phyloP scores from a whole-genome alignment of 1,140 invertebrate species.

The Bombyx mandarina region DNA sequence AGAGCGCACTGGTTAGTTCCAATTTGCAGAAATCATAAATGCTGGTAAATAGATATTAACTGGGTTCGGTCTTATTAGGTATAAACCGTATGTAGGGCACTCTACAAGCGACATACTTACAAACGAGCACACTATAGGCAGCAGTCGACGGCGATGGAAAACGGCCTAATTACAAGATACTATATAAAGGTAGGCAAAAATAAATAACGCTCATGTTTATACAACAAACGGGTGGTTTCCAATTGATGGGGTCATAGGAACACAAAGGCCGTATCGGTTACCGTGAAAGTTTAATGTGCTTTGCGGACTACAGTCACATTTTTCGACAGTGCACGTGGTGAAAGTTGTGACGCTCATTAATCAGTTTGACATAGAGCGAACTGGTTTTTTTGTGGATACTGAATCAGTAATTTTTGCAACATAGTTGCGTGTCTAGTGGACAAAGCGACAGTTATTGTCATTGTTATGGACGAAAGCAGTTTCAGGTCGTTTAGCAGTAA shows the following conservation, averaged over 20 bases:
- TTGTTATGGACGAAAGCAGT: background rate
- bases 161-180: conserved; percentile 21
- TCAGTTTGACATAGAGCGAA: conserved; percentile 30
- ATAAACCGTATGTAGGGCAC: no score
- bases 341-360: conserved; percentile 50
- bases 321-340: conserved; percentile 34
- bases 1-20: no score
- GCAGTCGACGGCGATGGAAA: conserved; percentile 26
- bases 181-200: background rate
- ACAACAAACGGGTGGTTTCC: conserved; percentile 17
- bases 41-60: no score
- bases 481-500: background rate
- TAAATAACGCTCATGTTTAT: conserved; percentile 7
- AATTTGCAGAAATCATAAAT: no score
- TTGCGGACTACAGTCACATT: conserved; percentile 27
- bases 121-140: conserved; percentile 1
- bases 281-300: conserved; percentile 29
- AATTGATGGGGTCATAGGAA: conserved; percentile 22
- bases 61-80: no score
- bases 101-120: conserved; percentile 21
- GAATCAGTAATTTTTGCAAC: no score
- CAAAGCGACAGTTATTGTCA: background rate
- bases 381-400: background rate
- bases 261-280: conserved; percentile 24
- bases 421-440: no score